Percentiles rank a stretch among this genome's conserved stretches.
phyloP scores from a whole-genome alignment of 2,888 invertebrate species.

The Hyalella azteca region DNA sequence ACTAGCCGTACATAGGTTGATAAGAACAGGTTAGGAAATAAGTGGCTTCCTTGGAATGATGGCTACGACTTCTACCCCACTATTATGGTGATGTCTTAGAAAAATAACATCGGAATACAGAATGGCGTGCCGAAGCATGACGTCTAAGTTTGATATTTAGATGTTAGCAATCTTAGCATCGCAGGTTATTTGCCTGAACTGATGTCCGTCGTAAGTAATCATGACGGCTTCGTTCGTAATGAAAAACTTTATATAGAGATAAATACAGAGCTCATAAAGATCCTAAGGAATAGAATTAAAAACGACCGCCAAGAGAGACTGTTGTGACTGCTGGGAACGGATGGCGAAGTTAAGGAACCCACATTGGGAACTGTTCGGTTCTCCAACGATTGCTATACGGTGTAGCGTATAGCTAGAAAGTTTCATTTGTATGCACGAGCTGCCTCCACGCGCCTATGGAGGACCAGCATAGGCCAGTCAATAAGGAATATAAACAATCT shows the following conservation, averaged over 20 bases:
- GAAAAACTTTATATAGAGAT: not conserved
- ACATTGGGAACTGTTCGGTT: not conserved
- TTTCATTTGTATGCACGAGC: constrained; percentile 21
- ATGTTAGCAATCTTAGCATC: not conserved
- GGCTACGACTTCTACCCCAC: not conserved
- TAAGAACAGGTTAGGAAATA: too few relatives aligned
- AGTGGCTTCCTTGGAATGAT: too few relatives aligned
- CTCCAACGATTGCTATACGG: constrained; percentile 9
- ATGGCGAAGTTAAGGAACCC: too few relatives aligned
- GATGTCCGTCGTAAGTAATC: not conserved
- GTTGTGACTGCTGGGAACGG: constrained; percentile 10
- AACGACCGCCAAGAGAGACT: not conserved
- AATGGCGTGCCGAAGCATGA: not conserved
- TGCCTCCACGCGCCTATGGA: not conserved
- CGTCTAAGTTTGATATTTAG: not conserved
- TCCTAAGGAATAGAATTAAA: not conserved
- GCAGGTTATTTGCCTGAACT: not conserved
- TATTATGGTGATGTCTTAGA: not conserved
- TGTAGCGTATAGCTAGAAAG: not conserved
- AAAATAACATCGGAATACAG: not conserved
- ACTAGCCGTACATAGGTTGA: too few relatives aligned
- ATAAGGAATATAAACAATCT: not conserved
- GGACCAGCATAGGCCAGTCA: not conserved
- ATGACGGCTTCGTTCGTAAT: not conserved
- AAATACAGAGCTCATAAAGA: not conserved